A percentile compares a stretch with the other conserved stretches of the same genome.
Evolutionary conservation across 2,797 vertebrate genomes (phyloP).

Genomic region (Gymnopithys bicolor): DNA sequence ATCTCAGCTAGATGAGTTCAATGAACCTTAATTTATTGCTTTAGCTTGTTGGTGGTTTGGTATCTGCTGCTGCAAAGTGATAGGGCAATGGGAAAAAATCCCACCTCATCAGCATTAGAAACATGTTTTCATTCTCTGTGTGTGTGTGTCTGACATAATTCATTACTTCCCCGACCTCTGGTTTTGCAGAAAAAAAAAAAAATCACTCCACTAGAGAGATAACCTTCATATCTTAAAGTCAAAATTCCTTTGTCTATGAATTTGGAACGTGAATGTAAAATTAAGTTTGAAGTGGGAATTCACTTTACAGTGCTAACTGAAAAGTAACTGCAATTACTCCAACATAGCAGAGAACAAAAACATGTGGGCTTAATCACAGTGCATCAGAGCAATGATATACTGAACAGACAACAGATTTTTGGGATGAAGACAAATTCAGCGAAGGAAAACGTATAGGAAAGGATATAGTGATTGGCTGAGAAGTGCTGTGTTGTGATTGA

Average conservation of each 20-base stretch:
- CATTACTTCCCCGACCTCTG: conserved; percentile 34
- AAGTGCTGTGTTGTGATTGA: neutral
- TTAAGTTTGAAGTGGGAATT: conserved; percentile 16
- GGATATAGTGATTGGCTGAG: neutral
- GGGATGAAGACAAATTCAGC: neutral
- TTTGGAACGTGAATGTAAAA: neutral
- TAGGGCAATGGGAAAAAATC: neutral
- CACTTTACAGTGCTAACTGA: neutral
- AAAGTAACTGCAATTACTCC: neutral
- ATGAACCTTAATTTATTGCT: neutral
- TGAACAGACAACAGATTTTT: neutral
- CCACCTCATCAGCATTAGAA: neutral
- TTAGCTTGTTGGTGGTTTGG: neutral
- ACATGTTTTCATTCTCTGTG: conserved; percentile 1
- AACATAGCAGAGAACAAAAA: neutral
- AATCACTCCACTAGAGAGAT: neutral
- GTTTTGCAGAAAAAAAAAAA: neutral
- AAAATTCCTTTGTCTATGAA: conserved; percentile 19
- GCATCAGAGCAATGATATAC: neutral
- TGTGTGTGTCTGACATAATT: conserved; percentile 14
- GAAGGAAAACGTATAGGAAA: neutral
- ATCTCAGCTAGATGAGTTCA: conserved; percentile 14
- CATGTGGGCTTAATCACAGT: neutral
- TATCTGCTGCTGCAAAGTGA: neutral
- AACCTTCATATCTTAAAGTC: conserved; percentile 16